Base-by-base conservation (phyloP, 2,797 vertebrate genomes). In the Nannoperca australis region DNA sequence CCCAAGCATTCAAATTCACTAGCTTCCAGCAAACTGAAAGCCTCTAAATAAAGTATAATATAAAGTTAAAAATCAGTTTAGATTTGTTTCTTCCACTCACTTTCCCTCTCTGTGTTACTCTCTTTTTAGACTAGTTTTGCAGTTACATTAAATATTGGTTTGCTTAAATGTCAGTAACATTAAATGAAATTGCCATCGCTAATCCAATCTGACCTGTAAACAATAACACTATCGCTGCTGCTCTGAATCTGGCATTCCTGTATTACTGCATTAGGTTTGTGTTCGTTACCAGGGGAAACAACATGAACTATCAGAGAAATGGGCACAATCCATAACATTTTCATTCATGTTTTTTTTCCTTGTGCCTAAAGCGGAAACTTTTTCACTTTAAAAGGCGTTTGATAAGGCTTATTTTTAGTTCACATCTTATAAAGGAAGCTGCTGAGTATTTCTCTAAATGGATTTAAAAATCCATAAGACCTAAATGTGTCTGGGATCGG, bases 81-180 rank as follows among this genome's bases (percentile, higher is more conserved):
- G 11, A 7, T 67, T 45, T 45, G 54, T 61, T 70, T 55, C 51
- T 42, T 60, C 51, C 64, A 73, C 68, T 73, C 22, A 51, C 61
- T 75, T 53, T 30, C 12, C 24, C 32, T 58, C 34, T 54, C 65
- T 76, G 34, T 63, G n/a, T 47, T 67, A 10, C 42, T 54, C 20
- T 78, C 30, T 78, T 73, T 74, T 68, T 44, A 61, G 49, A 63
- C 55, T 51, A 38, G 30, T 65, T 20, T 42, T 58, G 17, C 17
- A 18, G 34, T 78, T 75, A 64, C 45, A 42, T 78, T 70, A 59
- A 50, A 74, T 56, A 15, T 5, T 13, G 40, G 59, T 72, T 72
- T 53, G 38, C 74, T 65, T 78, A 68, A 84, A 84, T 78, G 61
- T 76, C 71, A 84, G 30, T 58, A 64, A 32, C 17, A 79, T 60